Conservation (phyloP, 2,797 vertebrate genomes). For the Loris lydekkerianus region DNA sequence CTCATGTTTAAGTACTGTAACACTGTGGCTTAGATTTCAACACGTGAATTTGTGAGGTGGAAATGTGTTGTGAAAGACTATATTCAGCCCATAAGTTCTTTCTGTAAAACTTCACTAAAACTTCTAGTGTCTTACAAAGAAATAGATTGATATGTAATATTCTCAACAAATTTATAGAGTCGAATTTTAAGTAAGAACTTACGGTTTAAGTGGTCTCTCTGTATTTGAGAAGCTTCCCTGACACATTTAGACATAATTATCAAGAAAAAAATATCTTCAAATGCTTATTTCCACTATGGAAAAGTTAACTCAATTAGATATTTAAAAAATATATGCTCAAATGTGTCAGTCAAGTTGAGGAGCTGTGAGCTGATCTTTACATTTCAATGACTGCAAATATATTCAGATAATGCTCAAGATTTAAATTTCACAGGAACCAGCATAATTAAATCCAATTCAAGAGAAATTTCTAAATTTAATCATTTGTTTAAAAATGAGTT, state of each 20-base stretch:
- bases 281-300: background rate
- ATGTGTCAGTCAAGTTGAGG: background rate
- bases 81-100: background rate
- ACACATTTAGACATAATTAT: background rate
- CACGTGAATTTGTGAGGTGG: background rate
- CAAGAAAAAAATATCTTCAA: background rate
- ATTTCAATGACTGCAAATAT: background rate
- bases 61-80: background rate
- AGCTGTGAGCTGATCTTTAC: background rate
- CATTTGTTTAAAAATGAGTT: background rate
- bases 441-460: background rate
- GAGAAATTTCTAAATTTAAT: no score
- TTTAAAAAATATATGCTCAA: background rate
- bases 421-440: background rate
- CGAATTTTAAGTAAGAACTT: background rate
- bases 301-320: background rate
- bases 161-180: background rate
- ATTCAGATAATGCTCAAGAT: background rate
- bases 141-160: background rate
- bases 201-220: background rate
- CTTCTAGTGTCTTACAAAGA: background rate
- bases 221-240: background rate
- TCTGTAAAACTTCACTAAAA: background rate
- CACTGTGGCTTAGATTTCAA: background rate
- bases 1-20: background rate